phyloP scores from a whole-genome alignment of 1,140 invertebrate genomes.

The Ips typographus region DNA sequence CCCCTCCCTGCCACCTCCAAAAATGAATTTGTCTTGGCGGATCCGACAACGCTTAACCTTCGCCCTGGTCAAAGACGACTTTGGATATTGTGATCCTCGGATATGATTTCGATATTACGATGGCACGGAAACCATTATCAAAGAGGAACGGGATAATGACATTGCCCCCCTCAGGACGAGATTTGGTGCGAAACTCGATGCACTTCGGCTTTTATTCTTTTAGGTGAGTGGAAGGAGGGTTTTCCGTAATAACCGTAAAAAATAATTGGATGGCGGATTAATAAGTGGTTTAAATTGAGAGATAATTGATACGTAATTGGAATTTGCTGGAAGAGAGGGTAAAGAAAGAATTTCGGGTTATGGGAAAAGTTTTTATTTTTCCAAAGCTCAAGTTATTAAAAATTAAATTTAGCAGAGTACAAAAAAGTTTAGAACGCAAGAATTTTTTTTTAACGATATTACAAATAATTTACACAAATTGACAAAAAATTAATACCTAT shows the following conservation, averaged over 20 bases:
- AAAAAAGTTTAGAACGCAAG: too few relatives aligned
- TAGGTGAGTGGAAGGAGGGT: not conserved
- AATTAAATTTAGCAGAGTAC: too few relatives aligned
- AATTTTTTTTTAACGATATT: too few relatives aligned
- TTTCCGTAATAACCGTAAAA: constrained; percentile 20
- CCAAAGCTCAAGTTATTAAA: too few relatives aligned
- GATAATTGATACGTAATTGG: not conserved
- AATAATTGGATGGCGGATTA: constrained; percentile 18
- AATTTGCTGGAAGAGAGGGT: not conserved
- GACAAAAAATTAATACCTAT: too few relatives aligned
- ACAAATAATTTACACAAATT: too few relatives aligned
- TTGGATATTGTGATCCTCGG: constrained; percentile 43
- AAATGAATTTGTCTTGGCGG: constrained; percentile 28
- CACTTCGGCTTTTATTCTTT: constrained; percentile 26
- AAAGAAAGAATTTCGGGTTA: too few relatives aligned
- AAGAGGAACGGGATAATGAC: constrained; percentile 40
- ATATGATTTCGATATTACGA: constrained; percentile 47
- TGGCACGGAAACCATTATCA: constrained; percentile 45
- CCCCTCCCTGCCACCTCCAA: constrained; percentile 10
- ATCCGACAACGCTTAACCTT: constrained; percentile 29
- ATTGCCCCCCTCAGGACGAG: constrained; percentile 24
- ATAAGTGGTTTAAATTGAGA: not conserved
- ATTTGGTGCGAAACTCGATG: constrained; percentile 28
- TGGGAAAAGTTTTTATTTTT: too few relatives aligned
- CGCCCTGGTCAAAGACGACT: constrained; percentile 39